These are phyloP conservation scores for Nibea coibor DNA, from an alignment of 2,113 vertebrate genomes.

Conservation along the genomic window DNA sequence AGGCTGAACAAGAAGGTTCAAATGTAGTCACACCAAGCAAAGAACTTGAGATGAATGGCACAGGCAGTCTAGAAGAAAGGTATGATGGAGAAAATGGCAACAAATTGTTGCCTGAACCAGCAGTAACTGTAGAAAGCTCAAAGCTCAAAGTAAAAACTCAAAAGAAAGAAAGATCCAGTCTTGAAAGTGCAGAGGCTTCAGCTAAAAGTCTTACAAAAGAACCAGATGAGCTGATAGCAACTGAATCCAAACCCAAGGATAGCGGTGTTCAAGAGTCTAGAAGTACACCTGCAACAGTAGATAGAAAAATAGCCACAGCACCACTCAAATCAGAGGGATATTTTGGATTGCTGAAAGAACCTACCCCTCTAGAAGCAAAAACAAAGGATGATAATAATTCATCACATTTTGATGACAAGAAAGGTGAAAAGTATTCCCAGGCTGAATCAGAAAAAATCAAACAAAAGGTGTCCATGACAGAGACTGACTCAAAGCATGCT, in stretches of 20 bases:
- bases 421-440: constrained; percentile 5
- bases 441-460: constrained; percentile 11
- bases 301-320: neutral
- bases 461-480: neutral
- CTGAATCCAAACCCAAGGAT: constrained; percentile 13
- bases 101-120: constrained; percentile 5
- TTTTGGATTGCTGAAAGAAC: constrained; percentile 3
- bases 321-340: constrained; percentile 13
- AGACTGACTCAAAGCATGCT: neutral
- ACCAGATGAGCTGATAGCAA: neutral
- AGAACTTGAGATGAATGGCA: neutral
- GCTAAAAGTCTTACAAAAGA: neutral
- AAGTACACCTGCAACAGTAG: neutral
- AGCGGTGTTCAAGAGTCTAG: neutral
- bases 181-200: constrained; percentile 19
- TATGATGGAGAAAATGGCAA: constrained; percentile 2
- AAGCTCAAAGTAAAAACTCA: constrained; percentile 13
- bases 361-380: neutral
- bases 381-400: constrained; percentile 3
- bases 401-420: neutral
- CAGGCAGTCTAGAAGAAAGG: neutral
- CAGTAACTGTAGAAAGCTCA: constrained; percentile 5
- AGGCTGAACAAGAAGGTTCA: constrained; percentile 18
- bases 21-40: constrained; percentile 4
- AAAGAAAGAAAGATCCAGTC: constrained; percentile 9